Base-by-base conservation (phyloP, 2,888 invertebrate genomes). In the Drosophila testacea region DNA sequence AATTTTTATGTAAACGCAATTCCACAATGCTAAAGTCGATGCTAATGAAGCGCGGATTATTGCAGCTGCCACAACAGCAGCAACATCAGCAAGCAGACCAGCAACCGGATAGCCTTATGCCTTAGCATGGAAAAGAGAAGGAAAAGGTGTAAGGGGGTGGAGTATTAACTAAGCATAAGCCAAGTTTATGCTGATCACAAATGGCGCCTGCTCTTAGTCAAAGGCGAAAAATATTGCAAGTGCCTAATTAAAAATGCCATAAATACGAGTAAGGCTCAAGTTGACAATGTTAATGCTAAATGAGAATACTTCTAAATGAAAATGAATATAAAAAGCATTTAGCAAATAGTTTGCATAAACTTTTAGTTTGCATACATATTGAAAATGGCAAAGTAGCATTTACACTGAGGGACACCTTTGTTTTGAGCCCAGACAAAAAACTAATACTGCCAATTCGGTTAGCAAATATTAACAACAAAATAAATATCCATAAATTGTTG, bases 171-270 rank as follows among this genome's bases (percentile, higher is more conserved):
- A 55, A 77, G 68, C 48, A 50, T 72, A 47, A 65, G 57, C 60
- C 62, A 60, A 56, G 59, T 57, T 69, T 60, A 65, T 74, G 62
- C 61, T 63, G 73, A 72, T 63, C 57, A 57, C 61, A 59, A 74
- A 64, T 28, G 67, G 74, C 68, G 78, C 64, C 63, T 48, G 54
- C 50, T 57, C 38, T 38, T 72, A 69, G 32, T 44, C 51, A 69
- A 65, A 68, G 73, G 60, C 56, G 63, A 54, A 47, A 70, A 68
- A 78, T 50, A 51, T 61, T 64, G 51, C 75, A 47, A 52, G 75
- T 80, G 77, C 42, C 81, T 82, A 82, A 87, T 84, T 84, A 84
- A 82, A 77, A 87, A 78, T 82, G 67, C 80, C 88, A 87, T 84
- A 85, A 84, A 72, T 62, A 69, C 73, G 42, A 28, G n/a, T 57